Base-by-base conservation (phyloP, 2,797 vertebrate species). In the Anas georgica region DNA sequence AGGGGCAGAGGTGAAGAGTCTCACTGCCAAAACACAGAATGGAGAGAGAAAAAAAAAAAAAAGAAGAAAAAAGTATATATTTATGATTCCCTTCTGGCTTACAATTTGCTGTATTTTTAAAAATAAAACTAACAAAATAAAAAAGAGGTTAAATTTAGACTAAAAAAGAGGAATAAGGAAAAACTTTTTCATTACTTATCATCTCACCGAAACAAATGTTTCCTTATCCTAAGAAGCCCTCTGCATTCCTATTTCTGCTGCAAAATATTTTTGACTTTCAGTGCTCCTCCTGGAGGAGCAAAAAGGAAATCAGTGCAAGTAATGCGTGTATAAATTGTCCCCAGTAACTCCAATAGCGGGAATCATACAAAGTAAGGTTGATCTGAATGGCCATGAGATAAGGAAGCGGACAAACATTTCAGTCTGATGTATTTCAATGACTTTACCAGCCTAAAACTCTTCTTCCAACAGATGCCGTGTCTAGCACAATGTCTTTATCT, bases 401-500 rank as follows among this genome's bases (percentile, higher is more conserved):
- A 75, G 78, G 86, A 93, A 46, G 83, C 52, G 54, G 39, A 93
- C 67, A 82, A 94, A 39, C 86, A 83, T 84, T 93, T 96, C 77
- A 68, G 84, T 88, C 86, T 90, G 95, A 93, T 93, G 83, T 68
- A 50, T 60, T 86, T 83, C 90, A 83, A 88, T 90, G 73, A 81
- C 58, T 83, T 94, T 92, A 87, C 89, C 91, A 93, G 83, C 68
- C 60, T 77, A 74, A 70, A 87, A 86, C 88, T 67, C 86, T 97
- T 96, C 95, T 93, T 91, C 45, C 79, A 78, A 31, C 9, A 2
- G 68, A 94, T 66, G 11, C 70, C 0, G 1, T 25, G 39, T 86
- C 90, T 94, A 91, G 88, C 91, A 96, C 90, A 70, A 74, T 2
- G 28, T 91, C 78, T 87, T 94, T 93, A 88, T 92, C 94, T 80